These are phyloP conservation scores for Falco berigora DNA, from an alignment of 2,797 vertebrate genomes.

Conservation along the genomic window DNA sequence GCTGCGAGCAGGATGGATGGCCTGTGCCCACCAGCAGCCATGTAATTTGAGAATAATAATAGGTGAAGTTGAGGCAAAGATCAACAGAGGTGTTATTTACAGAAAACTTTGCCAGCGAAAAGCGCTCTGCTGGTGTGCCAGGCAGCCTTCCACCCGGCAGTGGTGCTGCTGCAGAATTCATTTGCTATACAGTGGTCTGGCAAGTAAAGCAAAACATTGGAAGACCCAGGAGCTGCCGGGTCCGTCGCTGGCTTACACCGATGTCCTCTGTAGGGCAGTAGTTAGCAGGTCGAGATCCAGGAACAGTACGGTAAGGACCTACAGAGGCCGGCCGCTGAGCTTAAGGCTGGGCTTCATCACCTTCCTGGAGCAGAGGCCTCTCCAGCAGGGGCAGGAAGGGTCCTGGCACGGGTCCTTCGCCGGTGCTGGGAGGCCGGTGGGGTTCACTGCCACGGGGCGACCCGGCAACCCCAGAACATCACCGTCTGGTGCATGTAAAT, in stretches of 20 bases:
- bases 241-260: not conserved
- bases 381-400: not conserved
- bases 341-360: accelerated
- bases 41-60: not conserved
- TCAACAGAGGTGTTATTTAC: not conserved
- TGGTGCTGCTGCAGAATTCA: not conserved
- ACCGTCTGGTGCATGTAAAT: accelerated
- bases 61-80: not conserved
- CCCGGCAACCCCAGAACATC: not conserved
- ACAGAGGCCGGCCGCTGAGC: not conserved
- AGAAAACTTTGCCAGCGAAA: not conserved
- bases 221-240: not conserved
- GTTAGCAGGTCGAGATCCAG: not conserved
- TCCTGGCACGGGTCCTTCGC: accelerated
- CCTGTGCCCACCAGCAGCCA: not conserved
- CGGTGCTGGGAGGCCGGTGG: accelerated
- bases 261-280: not conserved
- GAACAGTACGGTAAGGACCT: accelerated
- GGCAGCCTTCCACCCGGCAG: not conserved
- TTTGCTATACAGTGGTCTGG: accelerated
- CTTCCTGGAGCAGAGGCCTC: not conserved
- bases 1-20: not conserved
- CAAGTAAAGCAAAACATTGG: not conserved
- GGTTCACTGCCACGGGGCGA: not conserved
- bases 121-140: not conserved